Evolutionary conservation across 2,113 vertebrate species (phyloP), one percentile per base, ranked within the genome.

Genomic region (Prolemur simus): DNA sequence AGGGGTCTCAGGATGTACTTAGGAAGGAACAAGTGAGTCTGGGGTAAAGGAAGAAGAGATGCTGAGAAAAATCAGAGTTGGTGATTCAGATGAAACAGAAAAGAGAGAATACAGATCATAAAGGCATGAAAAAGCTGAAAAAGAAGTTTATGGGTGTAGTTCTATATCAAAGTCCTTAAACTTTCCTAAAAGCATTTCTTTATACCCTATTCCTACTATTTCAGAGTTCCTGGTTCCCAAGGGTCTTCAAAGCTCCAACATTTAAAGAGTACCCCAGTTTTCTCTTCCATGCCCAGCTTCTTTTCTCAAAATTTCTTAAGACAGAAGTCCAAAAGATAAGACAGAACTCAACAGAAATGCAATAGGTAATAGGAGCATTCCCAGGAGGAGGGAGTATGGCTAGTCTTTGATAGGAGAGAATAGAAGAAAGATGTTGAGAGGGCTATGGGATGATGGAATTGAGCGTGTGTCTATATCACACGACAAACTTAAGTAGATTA

Each of bases 261-360:
- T 2, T 52, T 13, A 83, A 91, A 82, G 29, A 1, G 6, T 47
- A 58, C 29, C 12, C 25, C 15, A 54, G 17, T 52, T 76, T 93
- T 87, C 29, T 29, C n/a, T 64, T 68, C 58, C 11, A 68, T 81
- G 21, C 2, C 18, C 34, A 90, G 25, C 25, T 86, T 64, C 18
- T 93, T 86, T 89, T 73, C 54, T 86, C 73, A 85, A 83, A 96
- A 86, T 13, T 88, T n/a, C 45, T 64, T 87, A 88, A 87, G 23
- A 52, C n/a, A 76, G 23, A 95, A 80, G 1, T 84, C 37, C 52
- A 71, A 94, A 63, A 87, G 42, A 63, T 71, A 87, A 11, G 54
- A 71, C 7, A 42, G 8, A 32, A 82, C 49, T 73, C 71, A 83
- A 83, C 3, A 84, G 39, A 69, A 69, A 73, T 78, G 18, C 64